Evolutionary conservation across 2,797 vertebrate species (phyloP).

Genomic region (Amniataba percoides): DNA sequence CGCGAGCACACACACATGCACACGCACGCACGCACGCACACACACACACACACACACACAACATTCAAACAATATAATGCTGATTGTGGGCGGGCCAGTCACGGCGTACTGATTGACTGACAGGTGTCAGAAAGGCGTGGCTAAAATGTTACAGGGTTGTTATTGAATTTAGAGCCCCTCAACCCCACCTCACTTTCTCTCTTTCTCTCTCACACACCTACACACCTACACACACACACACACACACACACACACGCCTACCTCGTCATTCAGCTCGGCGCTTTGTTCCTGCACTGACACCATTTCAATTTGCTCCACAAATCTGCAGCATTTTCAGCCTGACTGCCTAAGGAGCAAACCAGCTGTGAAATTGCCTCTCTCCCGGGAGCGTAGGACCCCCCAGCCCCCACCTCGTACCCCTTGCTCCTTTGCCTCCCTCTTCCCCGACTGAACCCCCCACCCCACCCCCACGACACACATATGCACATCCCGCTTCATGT

Average conservation of each 20-base stretch:
- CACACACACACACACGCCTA: conserved; percentile 72
- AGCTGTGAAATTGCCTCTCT: conserved; percentile 99
- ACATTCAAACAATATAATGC: conserved; percentile 69
- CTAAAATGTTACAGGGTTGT: conserved; percentile 95
- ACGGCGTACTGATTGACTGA: conserved; percentile 77
- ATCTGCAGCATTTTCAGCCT: conserved; percentile 99
- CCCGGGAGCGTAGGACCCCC: conserved; percentile 90
- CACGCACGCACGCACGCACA: conserved; percentile 6
- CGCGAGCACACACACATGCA: conserved; percentile 1
- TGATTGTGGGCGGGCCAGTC: conserved; percentile 73
- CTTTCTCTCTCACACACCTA: conserved; percentile 32
- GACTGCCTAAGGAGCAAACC: conserved; percentile 99
- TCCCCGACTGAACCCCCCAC: conserved; percentile 86
- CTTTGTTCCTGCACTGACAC: conserved; percentile 99
- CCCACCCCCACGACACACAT: conserved; percentile 81
- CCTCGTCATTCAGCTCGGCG: conserved; percentile 93
- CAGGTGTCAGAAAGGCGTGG: conserved; percentile 96
- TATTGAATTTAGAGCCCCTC: conserved; percentile 98
- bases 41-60: neutral
- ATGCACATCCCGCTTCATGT: conserved; percentile 85
- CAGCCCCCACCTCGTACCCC: conserved; percentile 91
- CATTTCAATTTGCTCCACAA: conserved; percentile 99
- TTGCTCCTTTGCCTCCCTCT: conserved; percentile 91
- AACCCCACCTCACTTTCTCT: conserved; percentile 84
- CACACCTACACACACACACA: conserved; percentile 73